phyloP scores from a whole-genome alignment of 2,797 vertebrate species.

The Onychomys torridus region DNA sequence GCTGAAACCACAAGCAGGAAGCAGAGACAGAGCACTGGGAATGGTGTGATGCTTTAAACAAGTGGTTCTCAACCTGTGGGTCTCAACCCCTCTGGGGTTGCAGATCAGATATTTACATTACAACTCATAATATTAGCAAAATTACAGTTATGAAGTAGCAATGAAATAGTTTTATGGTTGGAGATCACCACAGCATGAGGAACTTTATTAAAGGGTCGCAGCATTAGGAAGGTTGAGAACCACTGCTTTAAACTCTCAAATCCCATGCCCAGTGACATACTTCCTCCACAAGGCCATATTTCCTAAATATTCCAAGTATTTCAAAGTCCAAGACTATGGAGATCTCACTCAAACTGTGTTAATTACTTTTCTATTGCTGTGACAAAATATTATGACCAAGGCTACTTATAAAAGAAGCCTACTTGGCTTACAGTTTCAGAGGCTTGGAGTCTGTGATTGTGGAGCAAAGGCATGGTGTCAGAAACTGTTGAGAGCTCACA shows the following conservation, averaged over 20 bases:
- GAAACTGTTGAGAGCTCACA: neutral
- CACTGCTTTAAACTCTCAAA: neutral
- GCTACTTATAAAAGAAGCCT: neutral
- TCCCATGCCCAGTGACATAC: neutral
- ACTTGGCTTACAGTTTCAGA: neutral
- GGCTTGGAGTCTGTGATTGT: neutral
- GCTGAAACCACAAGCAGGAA: neutral
- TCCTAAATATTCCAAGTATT: neutral
- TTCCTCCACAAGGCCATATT: neutral
- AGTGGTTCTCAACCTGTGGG: neutral
- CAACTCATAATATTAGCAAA: neutral
- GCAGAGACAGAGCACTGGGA: neutral
- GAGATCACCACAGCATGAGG: neutral
- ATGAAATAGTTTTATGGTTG: neutral
- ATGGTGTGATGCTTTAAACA: neutral
- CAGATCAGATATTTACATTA: neutral
- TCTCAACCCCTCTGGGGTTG: neutral
- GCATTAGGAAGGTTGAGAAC: neutral
- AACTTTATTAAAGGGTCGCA: neutral
- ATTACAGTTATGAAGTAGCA: neutral
- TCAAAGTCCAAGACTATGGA: neutral
- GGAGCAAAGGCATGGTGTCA: neutral
- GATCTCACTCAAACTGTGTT: neutral
- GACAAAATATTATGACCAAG: neutral
- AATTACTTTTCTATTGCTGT: neutral